Conservation (phyloP, 2,113 vertebrate genomes). For the Paramormyrops kingsleyae region DNA sequence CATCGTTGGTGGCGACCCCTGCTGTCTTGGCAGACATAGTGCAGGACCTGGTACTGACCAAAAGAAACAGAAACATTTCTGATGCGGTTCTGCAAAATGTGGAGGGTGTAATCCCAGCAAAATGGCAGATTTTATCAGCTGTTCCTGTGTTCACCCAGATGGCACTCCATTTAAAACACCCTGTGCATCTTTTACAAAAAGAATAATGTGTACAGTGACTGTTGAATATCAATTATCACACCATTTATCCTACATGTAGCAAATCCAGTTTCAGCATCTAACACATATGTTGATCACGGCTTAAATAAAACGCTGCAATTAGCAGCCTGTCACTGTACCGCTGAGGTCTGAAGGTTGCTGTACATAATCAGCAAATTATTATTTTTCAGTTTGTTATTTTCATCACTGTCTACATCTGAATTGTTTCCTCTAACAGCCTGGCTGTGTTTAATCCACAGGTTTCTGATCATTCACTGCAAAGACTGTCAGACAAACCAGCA, state of each 20-base stretch:
- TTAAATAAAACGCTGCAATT: neutral
- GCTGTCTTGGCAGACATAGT: conserved; percentile 58
- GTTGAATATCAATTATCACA: neutral
- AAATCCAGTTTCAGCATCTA: neutral
- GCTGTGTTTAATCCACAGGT: neutral
- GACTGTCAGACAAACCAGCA: neutral
- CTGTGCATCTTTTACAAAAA: neutral
- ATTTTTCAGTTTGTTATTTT: neutral
- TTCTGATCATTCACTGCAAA: neutral
- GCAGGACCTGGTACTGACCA: conserved; percentile 38
- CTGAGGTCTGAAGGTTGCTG: neutral
- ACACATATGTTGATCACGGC: neutral
- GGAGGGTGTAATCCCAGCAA: neutral
- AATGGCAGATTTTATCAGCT: neutral
- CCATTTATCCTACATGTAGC: neutral
- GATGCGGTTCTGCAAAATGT: neutral
- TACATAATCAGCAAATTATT: neutral
- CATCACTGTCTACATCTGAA: neutral
- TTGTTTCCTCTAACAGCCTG: neutral
- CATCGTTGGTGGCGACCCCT: conserved; percentile 57
- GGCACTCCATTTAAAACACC: neutral
- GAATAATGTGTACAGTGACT: neutral
- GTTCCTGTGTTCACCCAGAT: neutral
- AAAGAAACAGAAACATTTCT: neutral
- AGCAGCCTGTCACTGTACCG: neutral